Evolutionary conservation across 2,113 vertebrate genomes (phyloP).

Genomic region (Aspidoscelis tigris): DNA sequence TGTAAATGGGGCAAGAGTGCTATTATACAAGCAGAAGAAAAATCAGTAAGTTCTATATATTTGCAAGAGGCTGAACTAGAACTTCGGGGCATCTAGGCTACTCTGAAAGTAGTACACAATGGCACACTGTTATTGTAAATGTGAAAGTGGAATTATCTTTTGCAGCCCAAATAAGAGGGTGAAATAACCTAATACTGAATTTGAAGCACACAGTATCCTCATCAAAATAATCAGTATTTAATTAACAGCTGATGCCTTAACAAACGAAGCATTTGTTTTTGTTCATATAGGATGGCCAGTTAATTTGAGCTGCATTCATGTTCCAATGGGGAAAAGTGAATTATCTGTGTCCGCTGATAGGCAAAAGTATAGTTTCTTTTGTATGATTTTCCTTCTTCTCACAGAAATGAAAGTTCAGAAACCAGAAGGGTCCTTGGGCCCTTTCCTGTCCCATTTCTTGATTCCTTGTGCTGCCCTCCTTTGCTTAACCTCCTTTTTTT

Average conservation of each 20-base stretch:
- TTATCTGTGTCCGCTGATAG: neutral
- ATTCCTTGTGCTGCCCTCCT: neutral
- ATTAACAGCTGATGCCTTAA: fast-evolving
- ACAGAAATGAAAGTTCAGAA: neutral
- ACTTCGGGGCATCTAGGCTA: neutral
- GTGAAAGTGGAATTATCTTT: neutral
- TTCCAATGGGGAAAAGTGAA: neutral
- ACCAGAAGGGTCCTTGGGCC: neutral
- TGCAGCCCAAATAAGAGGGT: neutral
- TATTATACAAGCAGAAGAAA: neutral
- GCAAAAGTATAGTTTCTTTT: neutral
- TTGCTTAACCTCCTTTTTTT: neutral
- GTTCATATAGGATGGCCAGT: neutral
- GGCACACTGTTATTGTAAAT: neutral
- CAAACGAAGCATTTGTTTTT: neutral
- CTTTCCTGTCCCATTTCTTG: neutral
- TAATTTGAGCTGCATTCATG: neutral
- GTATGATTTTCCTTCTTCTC: neutral
- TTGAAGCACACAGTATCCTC: neutral
- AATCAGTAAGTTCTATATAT: fast-evolving
- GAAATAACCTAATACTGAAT: neutral
- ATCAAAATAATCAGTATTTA: neutral
- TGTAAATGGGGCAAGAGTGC: neutral
- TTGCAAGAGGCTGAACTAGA: neutral
- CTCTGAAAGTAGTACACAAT: neutral